A percentile compares a stretch with the other conserved stretches of the same genome.
Evolutionary conservation across 2,888 invertebrate genomes (phyloP).

Genomic region (Hyles lineata): DNA sequence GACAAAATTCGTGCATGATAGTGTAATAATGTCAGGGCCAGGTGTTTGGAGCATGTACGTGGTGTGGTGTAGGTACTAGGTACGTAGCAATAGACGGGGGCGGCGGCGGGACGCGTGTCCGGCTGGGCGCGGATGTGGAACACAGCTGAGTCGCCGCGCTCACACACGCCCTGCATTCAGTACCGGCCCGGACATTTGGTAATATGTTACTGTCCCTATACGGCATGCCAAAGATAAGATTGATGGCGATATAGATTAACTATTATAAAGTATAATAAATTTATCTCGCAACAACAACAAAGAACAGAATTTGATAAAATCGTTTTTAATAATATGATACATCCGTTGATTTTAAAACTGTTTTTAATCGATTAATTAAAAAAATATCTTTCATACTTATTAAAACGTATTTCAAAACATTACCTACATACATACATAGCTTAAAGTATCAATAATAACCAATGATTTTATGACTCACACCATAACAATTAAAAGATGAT

Average conservation of each 20-base stretch:
- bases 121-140: conserved; percentile 39
- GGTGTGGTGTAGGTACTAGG: background rate
- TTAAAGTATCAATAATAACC: too few species aligned
- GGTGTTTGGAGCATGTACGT: conserved; percentile 4
- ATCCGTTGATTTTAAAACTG: too few species aligned
- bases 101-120: conserved; percentile 29
- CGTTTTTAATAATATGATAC: too few species aligned
- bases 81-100: conserved; percentile 25
- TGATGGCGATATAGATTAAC: background rate
- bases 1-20: conserved; percentile 19
- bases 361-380: too few species aligned
- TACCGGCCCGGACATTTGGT: background rate
- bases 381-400: too few species aligned
- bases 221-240: background rate
- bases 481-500: too few species aligned
- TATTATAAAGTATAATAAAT: background rate
- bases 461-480: too few species aligned
- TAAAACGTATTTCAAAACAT: too few species aligned
- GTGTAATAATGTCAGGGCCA: conserved; percentile 15
- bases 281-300: too few species aligned
- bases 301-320: too few species aligned
- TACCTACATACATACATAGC: too few species aligned
- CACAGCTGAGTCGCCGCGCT: conserved; percentile 41
- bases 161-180: background rate
- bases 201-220: conserved; percentile 11